phyloP scores from a whole-genome alignment of 2,888 invertebrate genomes.

The Deilephila elpenor region DNA sequence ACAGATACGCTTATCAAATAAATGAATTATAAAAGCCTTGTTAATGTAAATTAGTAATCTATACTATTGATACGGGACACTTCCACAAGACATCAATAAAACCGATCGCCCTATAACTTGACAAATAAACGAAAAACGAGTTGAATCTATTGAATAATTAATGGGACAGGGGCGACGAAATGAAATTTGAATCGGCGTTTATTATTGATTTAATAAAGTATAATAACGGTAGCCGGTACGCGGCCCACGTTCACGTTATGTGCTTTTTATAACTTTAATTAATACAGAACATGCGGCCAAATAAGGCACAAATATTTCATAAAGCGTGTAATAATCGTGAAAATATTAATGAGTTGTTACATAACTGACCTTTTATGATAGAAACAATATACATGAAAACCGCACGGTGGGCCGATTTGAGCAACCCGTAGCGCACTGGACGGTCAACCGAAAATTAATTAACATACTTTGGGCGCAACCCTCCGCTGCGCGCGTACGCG shows the following conservation, averaged over 20 bases:
- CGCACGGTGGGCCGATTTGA: conserved; percentile 77
- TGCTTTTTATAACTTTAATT: conserved; percentile 27
- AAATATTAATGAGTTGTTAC: conserved; percentile 52
- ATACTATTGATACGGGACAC: neutral
- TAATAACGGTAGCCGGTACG: conserved; percentile 16
- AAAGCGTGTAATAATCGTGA: conserved; percentile 30
- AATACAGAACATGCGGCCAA: conserved; percentile 9
- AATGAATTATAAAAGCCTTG: neutral
- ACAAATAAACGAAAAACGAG: conserved; percentile 51
- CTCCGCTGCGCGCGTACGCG: conserved; percentile 57
- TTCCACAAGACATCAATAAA: conserved; percentile 61
- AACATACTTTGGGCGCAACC: conserved; percentile 82
- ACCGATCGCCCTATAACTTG: conserved; percentile 61
- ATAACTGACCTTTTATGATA: conserved; percentile 66
- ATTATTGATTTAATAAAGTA: conserved; percentile 41
- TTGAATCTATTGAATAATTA: conserved; percentile 74
- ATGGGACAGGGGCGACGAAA: conserved; percentile 65
- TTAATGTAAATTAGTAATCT: conserved; percentile 3
- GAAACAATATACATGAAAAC: conserved; percentile 77
- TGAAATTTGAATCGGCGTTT: conserved; percentile 51
- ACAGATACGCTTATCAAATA: neutral
- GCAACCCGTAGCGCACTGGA: conserved; percentile 69
- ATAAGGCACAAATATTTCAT: conserved; percentile 21
- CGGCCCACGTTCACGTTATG: conserved; percentile 11
- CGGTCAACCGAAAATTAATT: conserved; percentile 84